Evolutionary conservation across 2,797 vertebrate genomes (phyloP).

Genomic region (Telmatherina bonti): DNA sequence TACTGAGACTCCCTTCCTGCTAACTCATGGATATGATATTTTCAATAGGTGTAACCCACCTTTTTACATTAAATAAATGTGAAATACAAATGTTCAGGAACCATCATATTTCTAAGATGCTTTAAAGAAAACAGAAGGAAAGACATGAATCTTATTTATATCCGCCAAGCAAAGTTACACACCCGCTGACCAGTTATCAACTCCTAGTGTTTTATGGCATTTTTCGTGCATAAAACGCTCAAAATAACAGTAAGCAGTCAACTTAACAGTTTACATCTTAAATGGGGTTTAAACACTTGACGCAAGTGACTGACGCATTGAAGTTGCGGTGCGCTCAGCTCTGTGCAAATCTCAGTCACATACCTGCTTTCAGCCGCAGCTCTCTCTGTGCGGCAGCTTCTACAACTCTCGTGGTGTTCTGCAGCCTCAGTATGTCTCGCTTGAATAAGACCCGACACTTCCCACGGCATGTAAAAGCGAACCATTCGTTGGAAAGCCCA

Average conservation of each 20-base stretch:
- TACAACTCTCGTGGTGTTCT: neutral
- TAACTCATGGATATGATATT: conserved; percentile 52
- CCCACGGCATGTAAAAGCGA: conserved; percentile 18
- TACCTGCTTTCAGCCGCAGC: conserved; percentile 54
- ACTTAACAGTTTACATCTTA: neutral
- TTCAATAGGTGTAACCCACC: conserved; percentile 3
- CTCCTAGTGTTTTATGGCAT: neutral
- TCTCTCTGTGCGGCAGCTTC: conserved; percentile 13
- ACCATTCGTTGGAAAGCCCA: conserved; percentile 17
- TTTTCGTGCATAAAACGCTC: neutral
- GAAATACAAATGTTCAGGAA: too few relatives aligned
- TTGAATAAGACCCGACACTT: conserved; percentile 29
- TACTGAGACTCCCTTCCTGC: conserved; percentile 47
- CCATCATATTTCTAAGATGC: neutral
- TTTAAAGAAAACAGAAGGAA: neutral
- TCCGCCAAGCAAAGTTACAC: conserved; percentile 50
- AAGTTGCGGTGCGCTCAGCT: conserved; percentile 18
- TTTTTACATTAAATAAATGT: neutral
- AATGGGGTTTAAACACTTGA: conserved; percentile 17
- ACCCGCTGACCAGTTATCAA: conserved; percentile 11
- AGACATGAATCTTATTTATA: neutral
- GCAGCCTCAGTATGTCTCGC: conserved; percentile 8
- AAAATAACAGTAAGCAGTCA: neutral
- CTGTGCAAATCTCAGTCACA: conserved; percentile 15
- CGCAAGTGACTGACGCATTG: conserved; percentile 47